Evolutionary conservation across 1,140 invertebrate genomes (phyloP), one percentile per base, ranked within the genome.

Genomic region (Apocrypta bakeri): DNA sequence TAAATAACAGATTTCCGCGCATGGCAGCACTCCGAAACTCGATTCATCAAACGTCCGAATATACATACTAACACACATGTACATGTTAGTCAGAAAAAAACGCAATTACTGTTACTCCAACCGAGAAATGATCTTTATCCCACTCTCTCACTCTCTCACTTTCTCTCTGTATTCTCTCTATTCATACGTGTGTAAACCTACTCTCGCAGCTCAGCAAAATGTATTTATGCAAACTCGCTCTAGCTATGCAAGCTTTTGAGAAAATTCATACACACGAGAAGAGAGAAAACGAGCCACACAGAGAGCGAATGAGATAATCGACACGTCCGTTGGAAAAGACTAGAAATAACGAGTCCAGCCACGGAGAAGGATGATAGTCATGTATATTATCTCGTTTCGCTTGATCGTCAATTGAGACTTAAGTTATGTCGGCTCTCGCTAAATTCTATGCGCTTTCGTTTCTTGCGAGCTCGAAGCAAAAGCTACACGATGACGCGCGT

Each of bases 361-460:
- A 25, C 8, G 24, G 25, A n/a, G 63, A 31, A 74, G 79, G 48
- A 73, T 29, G 56, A 66, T 69, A 74, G 79, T 74, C 61, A n/a
- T 73, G 78, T 64, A 79, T 73, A 83, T 81, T 81, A 83, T 74
- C 61, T 79, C 71, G 24, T 79, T 83, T 83, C 33, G 21, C 68
- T 72, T 79, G n/a, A 79, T 72, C 68, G 12, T 79, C 72, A 72
- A 79, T 79, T 79, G 78, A 72, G 78, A n/a, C 25, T 71, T 37
- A 11, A 37, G 29, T 14, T 9, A n/a, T 33, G 12, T 12, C 63
- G 31, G 17, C 63, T 21, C 0, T 56, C 48, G 48, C 48, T 37
- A 66, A 75, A 79, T 79, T 79, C n/a, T n/a, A n/a, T n/a, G 68
- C 27, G 29, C 37, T 78, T 37, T 76, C 76, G 68, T 78, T 78